Evolutionary conservation across 30 jellyfish, hydroid and myxozoan species (phyloP).

Genomic region (Sanderia malayensis): DNA sequence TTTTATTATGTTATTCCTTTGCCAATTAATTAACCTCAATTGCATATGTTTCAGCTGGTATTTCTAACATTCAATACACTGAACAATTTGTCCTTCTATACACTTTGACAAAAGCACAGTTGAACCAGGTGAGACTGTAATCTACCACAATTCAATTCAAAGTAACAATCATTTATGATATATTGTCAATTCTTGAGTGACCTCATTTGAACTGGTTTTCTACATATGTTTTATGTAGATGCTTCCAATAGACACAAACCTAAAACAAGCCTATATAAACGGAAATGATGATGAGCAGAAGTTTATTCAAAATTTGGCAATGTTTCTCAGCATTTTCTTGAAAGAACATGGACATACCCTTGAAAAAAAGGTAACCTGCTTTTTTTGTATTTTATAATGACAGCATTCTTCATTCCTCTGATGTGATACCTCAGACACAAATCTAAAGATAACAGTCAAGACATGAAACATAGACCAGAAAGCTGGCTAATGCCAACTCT

Average conservation of each 20-base stretch:
- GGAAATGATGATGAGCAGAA: slow-evolving; percentile 99
- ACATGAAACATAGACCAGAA: no score
- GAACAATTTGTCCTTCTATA: slow-evolving; percentile 87
- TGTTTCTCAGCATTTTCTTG: slow-evolving; percentile 82
- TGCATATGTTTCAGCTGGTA: slow-evolving; percentile 46
- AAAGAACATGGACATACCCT: slow-evolving; percentile 87
- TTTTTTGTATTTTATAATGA: no score
- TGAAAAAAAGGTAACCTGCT: slow-evolving; percentile 69
- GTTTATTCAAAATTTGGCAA: slow-evolving; percentile 86
- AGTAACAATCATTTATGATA: no score
- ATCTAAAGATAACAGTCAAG: no score
- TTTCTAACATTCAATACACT: slow-evolving; percentile 71
- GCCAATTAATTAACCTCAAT: no score
- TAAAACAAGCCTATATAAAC: slow-evolving; percentile 81
- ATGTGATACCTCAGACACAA: no score
- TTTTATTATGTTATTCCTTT: no score
- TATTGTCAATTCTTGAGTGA: no score
- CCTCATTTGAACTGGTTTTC: no score
- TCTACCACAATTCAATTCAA: no score
- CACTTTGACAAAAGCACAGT: slow-evolving; percentile 88
- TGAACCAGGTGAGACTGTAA: slow-evolving; percentile 72
- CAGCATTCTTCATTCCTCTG: no score
- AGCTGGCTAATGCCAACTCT: no score
- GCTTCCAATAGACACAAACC: slow-evolving; percentile 89
- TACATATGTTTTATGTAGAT: slow-evolving; percentile 46